Conservation (phyloP, 2,113 vertebrate genomes). For the Myanophis thanlyinensis region DNA sequence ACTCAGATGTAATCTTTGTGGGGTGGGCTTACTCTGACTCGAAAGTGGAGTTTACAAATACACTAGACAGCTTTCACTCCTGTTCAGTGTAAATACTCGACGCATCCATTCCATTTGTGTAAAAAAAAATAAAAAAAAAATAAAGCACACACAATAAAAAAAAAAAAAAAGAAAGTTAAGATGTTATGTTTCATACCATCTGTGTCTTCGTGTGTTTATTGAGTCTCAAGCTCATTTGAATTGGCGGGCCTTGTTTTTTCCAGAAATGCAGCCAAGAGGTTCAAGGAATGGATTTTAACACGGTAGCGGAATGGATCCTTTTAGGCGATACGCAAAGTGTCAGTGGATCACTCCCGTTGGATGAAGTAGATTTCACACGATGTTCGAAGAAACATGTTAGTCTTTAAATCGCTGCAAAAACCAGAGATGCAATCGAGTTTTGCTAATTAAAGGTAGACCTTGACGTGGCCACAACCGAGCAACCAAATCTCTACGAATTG, state of each 20-base stretch:
- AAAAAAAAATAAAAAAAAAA: conserved; percentile 65
- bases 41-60: conserved; percentile 73
- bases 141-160: conserved; percentile 78
- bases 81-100: conserved; percentile 81
- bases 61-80: conserved; percentile 75
- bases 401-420: background rate
- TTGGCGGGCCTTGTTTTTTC: conserved; percentile 64
- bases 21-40: conserved; percentile 56
- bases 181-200: conserved; percentile 83
- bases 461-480: background rate
- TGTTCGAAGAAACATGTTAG: background rate
- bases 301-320: background rate
- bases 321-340: background rate
- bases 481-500: no score
- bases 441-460: background rate
- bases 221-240: conserved; percentile 50
- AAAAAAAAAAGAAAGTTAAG: conserved; percentile 67
- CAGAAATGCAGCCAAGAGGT: conserved; percentile 70
- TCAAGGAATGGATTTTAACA: background rate
- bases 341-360: background rate
- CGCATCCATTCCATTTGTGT: conserved; percentile 80
- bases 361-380: background rate
- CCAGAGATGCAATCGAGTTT: background rate
- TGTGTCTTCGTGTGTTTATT: conserved; percentile 76
- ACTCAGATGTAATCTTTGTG: conserved; percentile 52